These are phyloP conservation scores for Gibbula magus DNA, from an alignment of 2,888 invertebrate species.

Conservation along the genomic window DNA sequence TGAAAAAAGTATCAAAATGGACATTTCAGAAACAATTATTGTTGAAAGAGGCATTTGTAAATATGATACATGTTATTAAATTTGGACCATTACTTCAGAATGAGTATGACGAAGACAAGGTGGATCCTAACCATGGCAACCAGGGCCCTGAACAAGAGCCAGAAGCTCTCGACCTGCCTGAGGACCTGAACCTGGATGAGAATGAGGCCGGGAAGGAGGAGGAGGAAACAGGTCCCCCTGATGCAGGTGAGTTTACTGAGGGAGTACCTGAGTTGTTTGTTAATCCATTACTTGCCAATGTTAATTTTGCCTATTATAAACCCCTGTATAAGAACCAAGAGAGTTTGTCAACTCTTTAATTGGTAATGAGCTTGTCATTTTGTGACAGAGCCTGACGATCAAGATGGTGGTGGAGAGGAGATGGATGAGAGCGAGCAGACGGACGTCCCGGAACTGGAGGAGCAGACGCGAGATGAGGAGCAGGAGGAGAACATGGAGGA, in stretches of 20 bases:
- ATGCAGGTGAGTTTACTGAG: neutral
- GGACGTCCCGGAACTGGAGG: conserved; percentile 19
- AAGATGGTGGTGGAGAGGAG: conserved; percentile 21
- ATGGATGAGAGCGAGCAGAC: conserved; percentile 24
- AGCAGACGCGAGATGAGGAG: conserved; percentile 33
- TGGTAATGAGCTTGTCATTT: too few relatives aligned
- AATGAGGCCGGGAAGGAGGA: conserved; percentile 53
- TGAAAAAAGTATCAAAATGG: too few relatives aligned
- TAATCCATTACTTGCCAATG: too few relatives aligned
- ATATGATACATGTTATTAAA: neutral
- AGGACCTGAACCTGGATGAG: conserved; percentile 87
- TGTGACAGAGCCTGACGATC: neutral
- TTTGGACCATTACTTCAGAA: conserved; percentile 37
- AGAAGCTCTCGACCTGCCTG: conserved; percentile 90
- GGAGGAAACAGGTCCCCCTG: conserved; percentile 9
- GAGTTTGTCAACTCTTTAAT: too few relatives aligned
- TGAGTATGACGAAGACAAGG: conserved; percentile 71
- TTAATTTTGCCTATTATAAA: too few relatives aligned
- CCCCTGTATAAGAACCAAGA: too few relatives aligned
- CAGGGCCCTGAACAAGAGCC: conserved; percentile 79
- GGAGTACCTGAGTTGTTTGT: too few relatives aligned
- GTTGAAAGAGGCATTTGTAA: too few relatives aligned
- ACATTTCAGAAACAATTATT: too few relatives aligned
- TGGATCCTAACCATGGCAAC: conserved; percentile 65
- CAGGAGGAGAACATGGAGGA: conserved; percentile 32